Evolutionary conservation across 2,888 invertebrate genomes (phyloP), one percentile per base, ranked within the genome.

Genomic region (Periphyllus acericola): DNA sequence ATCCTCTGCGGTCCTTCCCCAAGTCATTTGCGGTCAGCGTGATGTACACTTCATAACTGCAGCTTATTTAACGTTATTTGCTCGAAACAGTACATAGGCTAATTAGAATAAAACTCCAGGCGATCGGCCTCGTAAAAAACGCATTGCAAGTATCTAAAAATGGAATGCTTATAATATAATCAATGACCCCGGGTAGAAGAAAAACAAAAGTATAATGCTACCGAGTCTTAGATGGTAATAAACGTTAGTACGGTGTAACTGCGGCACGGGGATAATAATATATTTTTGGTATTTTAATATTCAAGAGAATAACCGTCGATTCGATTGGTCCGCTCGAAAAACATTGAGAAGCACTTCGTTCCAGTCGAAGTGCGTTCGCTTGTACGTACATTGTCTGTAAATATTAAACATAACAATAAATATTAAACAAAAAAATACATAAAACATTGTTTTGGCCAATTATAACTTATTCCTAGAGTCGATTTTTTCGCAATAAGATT

Each of bases 341-440:
- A 46, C 81, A 29, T 81, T 80, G 29, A 40, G 21, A 40, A 40
- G 40, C n/a, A 29, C 66, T 81, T 81, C 46, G 68, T 81, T 81
- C 46, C 32, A 71, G 29, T 32, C 25, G 46, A 25, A 81, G 19
- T 68, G 21, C 40, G 25, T 32, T 32, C 21, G 14, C 32, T 46
- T 29, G n/a, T n/a, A 29, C n/a, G 80, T 29, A 80, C 36, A 36
- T 76, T 46, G 40, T 76, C n/a, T 46, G 6, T 25, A 60, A 46
- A 21, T 60, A 60, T 25, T 17, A 29, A 19, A 19, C 19, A 6
- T 52, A n/a, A n/a, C n/a, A n/a, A n/a, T n/a, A n/a, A n/a, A n/a
- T n/a, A n/a, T n/a, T n/a, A n/a, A n/a, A n/a, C n/a, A n/a, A n/a
- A n/a, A n/a, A n/a, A n/a, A n/a, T n/a, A n/a, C n/a, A n/a, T 25